Evolutionary conservation across 2,888 invertebrate species (phyloP).

Genomic region (Aquatica leii): DNA sequence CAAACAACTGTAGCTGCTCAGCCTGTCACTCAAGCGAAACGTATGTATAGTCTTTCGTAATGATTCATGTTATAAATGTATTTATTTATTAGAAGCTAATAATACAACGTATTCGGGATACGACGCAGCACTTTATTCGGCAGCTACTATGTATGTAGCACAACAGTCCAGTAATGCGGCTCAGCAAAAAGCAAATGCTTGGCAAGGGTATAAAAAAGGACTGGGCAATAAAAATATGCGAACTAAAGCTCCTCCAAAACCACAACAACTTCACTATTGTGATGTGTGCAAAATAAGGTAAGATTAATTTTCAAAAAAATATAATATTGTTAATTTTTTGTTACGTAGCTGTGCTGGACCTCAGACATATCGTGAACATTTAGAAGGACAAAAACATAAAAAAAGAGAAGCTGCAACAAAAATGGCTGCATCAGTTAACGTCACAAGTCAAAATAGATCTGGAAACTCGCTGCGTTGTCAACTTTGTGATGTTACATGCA

Average conservation of each 20-base stretch:
- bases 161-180: conserved; percentile 71
- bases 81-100: conserved; percentile 64
- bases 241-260: conserved; percentile 85
- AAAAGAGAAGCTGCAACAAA: conserved; percentile 93
- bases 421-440: conserved; percentile 71
- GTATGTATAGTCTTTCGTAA: conserved; percentile 55
- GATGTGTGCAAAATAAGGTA: conserved; percentile 98
- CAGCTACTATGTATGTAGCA: conserved; percentile 94
- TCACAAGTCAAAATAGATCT: conserved; percentile 69
- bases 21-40: conserved; percentile 66
- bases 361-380: conserved; percentile 91
- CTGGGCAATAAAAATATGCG: conserved; percentile 70
- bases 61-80: conserved; percentile 41
- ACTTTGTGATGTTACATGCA: conserved; percentile 97
- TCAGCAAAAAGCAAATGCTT: conserved; percentile 63
- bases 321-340: conserved; percentile 22
- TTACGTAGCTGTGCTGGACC: conserved; percentile 60
- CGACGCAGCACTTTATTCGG: conserved; percentile 95
- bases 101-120: conserved; percentile 84
- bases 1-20: conserved; percentile 67
- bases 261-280: conserved; percentile 95
- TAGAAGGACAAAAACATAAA: conserved; percentile 99
- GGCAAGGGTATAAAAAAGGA: conserved; percentile 71
- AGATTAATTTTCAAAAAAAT: too few species aligned
- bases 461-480: conserved; percentile 88